A percentile compares a stretch with the other conserved stretches of the same genome.
Evolutionary conservation across 2,797 vertebrate species (phyloP).

Genomic region (Sebastes taczanowskii): DNA sequence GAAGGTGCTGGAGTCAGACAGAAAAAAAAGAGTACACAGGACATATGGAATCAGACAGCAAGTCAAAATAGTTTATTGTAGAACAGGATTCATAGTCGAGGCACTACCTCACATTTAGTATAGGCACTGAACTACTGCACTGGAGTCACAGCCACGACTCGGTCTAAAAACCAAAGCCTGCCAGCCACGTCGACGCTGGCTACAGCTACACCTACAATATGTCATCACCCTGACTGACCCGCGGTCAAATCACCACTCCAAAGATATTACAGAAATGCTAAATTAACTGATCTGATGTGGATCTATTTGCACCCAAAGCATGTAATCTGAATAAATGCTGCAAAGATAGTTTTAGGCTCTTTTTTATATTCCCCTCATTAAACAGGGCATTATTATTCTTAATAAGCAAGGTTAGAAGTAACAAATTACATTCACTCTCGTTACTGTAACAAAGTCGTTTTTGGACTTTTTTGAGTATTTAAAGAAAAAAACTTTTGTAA

Average conservation of each 20-base stretch:
- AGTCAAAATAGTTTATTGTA: conserved; percentile 86
- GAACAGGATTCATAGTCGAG: conserved; percentile 81
- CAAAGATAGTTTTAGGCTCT: background rate
- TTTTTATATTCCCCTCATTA: background rate
- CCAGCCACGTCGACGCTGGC: conserved; percentile 14
- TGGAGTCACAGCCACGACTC: conserved; percentile 76
- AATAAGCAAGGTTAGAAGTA: background rate
- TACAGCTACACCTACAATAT: background rate
- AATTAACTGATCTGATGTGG: background rate
- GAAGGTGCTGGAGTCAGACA: background rate
- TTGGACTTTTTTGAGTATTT: background rate
- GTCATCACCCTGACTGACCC: background rate
- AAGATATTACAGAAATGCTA: background rate
- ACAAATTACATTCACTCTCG: background rate
- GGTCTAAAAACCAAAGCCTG: conserved; percentile 55
- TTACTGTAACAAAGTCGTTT: too few species aligned
- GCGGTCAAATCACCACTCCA: background rate
- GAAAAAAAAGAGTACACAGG: conserved; percentile 15
- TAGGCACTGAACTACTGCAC: conserved; percentile 92
- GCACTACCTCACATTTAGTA: conserved; percentile 87
- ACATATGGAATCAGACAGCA: conserved; percentile 71
- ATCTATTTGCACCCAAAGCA: background rate
- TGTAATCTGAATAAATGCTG: background rate
- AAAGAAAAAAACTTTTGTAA: background rate
- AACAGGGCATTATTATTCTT: background rate